Evolutionary conservation across 2,888 invertebrate genomes (phyloP), one percentile per base, ranked within the genome.

Genomic region (Nysson spinosus): DNA sequence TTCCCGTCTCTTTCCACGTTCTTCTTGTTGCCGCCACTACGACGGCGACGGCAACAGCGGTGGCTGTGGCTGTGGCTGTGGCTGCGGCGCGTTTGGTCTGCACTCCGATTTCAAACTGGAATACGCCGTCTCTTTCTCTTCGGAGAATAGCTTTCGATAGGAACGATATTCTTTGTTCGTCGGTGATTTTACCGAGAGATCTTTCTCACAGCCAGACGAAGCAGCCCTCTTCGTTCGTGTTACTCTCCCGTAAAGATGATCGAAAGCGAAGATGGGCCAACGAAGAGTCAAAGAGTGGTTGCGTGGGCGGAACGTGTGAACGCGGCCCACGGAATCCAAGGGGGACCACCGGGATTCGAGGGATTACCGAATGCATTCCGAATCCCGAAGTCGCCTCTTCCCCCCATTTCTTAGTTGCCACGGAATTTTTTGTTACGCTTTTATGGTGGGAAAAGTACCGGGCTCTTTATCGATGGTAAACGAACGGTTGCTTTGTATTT

Each of bases 31-130:
- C n/a, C n/a, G n/a, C n/a, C n/a, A n/a, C n/a, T n/a, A n/a, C n/a
- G n/a, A n/a, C n/a, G n/a, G n/a, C n/a, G n/a, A n/a, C n/a, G n/a
- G n/a, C n/a, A n/a, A n/a, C n/a, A n/a, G n/a, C n/a, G n/a, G n/a
- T n/a, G n/a, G n/a, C n/a, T n/a, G n/a, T n/a, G n/a, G n/a, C n/a
- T n/a, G n/a, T n/a, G n/a, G n/a, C n/a, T n/a, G n/a, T n/a, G n/a
- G n/a, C n/a, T n/a, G n/a, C 75, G 76, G 75, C 40, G 75, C 72
- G 72, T 75, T 75, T 75, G 70, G 72, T 67, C 66, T 39, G 56
- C 67, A 65, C 72, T 75, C 76, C 64, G 69, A 72, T 75, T 75
- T 72, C 69, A 64, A 67, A 63, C 67, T 64, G 69, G 62, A 67
- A 70, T 67, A 58, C 65, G 50, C 63, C 56, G 37, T 24, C 24